These are phyloP conservation scores for Otis tarda DNA, from an alignment of 2,113 vertebrate species.

Conservation along the genomic window DNA sequence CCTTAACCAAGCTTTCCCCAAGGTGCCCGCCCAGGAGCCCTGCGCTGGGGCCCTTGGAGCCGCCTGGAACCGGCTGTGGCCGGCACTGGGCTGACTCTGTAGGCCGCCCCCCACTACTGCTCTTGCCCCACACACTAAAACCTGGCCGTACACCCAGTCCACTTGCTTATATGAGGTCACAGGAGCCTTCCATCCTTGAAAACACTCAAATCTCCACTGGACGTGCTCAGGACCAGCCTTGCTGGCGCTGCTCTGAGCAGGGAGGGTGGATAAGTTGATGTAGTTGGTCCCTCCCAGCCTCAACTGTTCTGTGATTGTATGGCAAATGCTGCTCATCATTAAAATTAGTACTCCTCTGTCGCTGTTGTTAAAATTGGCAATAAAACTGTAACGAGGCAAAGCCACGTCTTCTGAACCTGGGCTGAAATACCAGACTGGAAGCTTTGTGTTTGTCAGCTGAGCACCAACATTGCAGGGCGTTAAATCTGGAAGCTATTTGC, in stretches of 20 bases:
- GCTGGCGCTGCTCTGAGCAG: neutral
- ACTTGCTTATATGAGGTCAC: rapidly evolving
- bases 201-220: rapidly evolving
- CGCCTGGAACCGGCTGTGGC: too few species aligned
- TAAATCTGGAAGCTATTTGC: neutral
- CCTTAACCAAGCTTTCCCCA: neutral
- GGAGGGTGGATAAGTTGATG: too few species aligned
- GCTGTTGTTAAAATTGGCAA: neutral
- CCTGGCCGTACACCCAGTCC: too few species aligned
- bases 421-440: neutral
- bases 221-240: neutral
- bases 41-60: too few species aligned
- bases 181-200: neutral
- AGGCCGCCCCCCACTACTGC: neutral
- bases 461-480: neutral
- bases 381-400: neutral
- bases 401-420: neutral
- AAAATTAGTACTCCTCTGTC: neutral
- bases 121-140: neutral
- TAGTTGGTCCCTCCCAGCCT: neutral
- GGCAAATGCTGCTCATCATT: neutral
- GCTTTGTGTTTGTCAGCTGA: neutral
- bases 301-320: too few species aligned
- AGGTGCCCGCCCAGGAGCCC: neutral
- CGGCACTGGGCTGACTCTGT: neutral